Evolutionary conservation across 2,888 invertebrate species (phyloP).

Genomic region (Horisme vitalbata): DNA sequence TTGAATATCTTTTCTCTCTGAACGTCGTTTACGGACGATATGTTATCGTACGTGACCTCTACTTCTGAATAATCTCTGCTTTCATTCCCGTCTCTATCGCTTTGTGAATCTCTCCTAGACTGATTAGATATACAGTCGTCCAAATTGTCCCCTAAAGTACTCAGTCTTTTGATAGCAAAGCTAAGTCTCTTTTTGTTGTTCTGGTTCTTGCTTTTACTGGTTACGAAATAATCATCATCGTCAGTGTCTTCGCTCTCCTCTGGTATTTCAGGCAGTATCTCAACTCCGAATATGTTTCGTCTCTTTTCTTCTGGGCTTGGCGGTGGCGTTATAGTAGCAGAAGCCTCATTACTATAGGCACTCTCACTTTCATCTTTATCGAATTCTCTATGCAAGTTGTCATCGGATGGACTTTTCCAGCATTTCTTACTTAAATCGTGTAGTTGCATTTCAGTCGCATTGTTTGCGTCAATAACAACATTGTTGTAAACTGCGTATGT

Average conservation of each 20-base stretch:
- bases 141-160: slow-evolving; percentile 74
- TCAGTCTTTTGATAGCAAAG: slow-evolving; percentile 76
- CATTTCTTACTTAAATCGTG: slow-evolving; percentile 69
- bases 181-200: slow-evolving; percentile 64
- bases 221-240: slow-evolving; percentile 42
- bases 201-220: slow-evolving; percentile 41
- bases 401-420: slow-evolving; percentile 77
- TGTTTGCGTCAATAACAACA: slow-evolving; percentile 50
- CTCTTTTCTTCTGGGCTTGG: slow-evolving; percentile 75
- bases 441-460: slow-evolving; percentile 66
- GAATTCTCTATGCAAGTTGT: slow-evolving; percentile 56
- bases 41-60: slow-evolving; percentile 69
- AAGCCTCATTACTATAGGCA: slow-evolving; percentile 45
- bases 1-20: slow-evolving; percentile 72
- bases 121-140: slow-evolving; percentile 75
- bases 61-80: slow-evolving; percentile 62
- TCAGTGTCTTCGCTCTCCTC: slow-evolving; percentile 76
- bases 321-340: slow-evolving; percentile 67
- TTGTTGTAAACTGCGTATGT: slow-evolving; percentile 67
- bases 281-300: slow-evolving; percentile 74
- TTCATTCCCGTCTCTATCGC: slow-evolving; percentile 49
- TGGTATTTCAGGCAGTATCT: slow-evolving; percentile 79
- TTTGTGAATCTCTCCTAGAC: slow-evolving; percentile 61
- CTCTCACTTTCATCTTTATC: slow-evolving; percentile 44
- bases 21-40: slow-evolving; percentile 71